Conservation (phyloP, 2,888 invertebrate genomes). For the Aquatica leii region DNA sequence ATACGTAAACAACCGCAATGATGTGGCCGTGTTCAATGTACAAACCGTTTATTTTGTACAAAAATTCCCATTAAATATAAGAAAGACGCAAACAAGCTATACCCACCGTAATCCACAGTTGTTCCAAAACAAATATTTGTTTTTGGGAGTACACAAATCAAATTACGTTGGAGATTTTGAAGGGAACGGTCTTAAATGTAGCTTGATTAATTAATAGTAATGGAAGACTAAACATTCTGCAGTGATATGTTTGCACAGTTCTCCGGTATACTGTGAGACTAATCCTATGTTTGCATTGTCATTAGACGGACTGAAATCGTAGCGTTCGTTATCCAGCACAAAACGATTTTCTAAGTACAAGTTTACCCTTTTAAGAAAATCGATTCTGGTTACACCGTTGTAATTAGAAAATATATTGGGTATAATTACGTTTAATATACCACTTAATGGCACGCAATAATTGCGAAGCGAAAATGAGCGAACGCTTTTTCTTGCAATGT, state of each 20-base stretch:
- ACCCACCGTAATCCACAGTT: background rate
- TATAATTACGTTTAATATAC: no score
- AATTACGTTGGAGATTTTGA: constrained; percentile 24
- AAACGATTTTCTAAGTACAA: constrained; percentile 17
- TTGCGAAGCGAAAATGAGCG: no score
- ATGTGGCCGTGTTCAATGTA: constrained; percentile 28
- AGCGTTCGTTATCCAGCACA: constrained; percentile 19
- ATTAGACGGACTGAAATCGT: constrained; percentile 21
- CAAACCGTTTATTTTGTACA: constrained; percentile 8
- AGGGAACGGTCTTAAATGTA: constrained; percentile 39
- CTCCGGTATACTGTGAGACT: constrained; percentile 31
- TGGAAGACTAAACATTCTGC: constrained; percentile 45
- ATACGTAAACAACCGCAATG: constrained; percentile 29
- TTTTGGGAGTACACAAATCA: constrained; percentile 24
- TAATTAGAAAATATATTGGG: no score
- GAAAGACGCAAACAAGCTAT: background rate
- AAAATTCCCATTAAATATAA: no score
- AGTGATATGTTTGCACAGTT: constrained; percentile 48
- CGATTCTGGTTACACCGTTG: constrained; percentile 10
- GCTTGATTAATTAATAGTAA: constrained; percentile 49
- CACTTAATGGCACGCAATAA: no score
- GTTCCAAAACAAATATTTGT: background rate
- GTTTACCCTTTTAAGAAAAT: constrained; percentile 25
- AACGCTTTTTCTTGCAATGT: no score
- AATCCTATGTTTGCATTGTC: constrained; percentile 32